These are phyloP conservation scores for Trachelus troglodyta DNA, from an alignment of 2,888 invertebrate species.

Conservation along the genomic window DNA sequence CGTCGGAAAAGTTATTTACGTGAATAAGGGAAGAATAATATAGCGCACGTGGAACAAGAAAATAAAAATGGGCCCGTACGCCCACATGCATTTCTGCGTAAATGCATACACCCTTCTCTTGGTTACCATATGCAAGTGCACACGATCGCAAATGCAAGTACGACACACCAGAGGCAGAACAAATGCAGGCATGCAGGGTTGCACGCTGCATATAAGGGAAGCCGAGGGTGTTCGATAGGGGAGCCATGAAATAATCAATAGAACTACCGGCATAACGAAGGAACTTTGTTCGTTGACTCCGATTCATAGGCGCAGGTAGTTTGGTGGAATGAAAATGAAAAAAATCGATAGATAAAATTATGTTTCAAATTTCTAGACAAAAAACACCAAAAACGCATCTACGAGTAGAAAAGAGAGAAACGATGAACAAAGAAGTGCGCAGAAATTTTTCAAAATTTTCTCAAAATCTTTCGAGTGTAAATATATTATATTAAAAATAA, in stretches of 20 bases:
- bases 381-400: not conserved
- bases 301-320: slow-evolving; percentile 5
- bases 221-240: slow-evolving; percentile 10
- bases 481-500: too few species aligned
- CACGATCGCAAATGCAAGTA: not conserved
- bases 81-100: not conserved
- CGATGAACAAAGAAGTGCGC: too few species aligned
- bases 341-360: not conserved
- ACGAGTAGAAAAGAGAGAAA: not conserved
- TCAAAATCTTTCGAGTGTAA: too few species aligned
- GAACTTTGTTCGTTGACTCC: slow-evolving; percentile 22
- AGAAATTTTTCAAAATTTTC: too few species aligned
- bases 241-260: slow-evolving; percentile 21
- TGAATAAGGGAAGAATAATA: too few species aligned
- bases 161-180: not conserved
- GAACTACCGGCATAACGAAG: slow-evolving; percentile 11
- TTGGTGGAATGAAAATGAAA: not conserved
- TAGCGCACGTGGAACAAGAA: too few species aligned
- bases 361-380: not conserved
- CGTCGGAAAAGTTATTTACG: too few species aligned
- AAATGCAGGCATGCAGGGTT: not conserved
- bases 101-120: not conserved
- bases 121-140: not conserved
- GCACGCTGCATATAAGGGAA: not conserved
- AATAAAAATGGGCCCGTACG: too few species aligned